Conservation (phyloP, 2,113 vertebrate species). For the Misgurnus anguillicaudatus region DNA sequence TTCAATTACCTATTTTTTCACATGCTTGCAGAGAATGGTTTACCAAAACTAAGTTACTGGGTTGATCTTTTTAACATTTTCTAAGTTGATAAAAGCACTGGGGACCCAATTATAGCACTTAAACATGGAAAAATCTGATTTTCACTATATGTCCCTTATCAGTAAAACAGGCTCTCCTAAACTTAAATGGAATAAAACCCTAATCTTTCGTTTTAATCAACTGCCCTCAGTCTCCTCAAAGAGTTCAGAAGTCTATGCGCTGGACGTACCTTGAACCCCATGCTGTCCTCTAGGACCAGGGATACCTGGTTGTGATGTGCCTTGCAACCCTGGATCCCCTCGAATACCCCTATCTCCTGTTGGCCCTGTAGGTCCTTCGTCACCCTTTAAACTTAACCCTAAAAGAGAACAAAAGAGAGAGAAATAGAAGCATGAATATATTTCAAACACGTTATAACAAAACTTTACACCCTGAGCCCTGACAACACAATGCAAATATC, state of each 20-base stretch:
- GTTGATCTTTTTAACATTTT: no score
- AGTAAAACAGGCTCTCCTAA: no score
- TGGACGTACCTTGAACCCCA: constrained; percentile 61
- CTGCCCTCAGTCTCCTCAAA: neutral
- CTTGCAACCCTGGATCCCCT: constrained; percentile 61
- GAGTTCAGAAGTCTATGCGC: neutral
- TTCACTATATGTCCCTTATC: no score
- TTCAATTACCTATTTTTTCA: no score
- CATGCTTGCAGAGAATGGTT: no score
- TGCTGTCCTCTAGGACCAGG: constrained; percentile 60
- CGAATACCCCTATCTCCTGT: constrained; percentile 64
- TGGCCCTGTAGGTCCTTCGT: constrained; percentile 49
- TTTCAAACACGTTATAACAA: neutral
- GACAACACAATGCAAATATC: neutral
- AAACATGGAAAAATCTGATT: no score
- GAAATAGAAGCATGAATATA: neutral
- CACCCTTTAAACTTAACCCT: constrained; percentile 58
- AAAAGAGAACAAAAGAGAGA: neutral
- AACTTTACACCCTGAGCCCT: neutral
- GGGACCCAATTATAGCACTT: no score
- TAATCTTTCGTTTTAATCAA: no score
- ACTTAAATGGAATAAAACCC: no score
- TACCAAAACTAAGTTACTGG: no score
- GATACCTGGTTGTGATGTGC: constrained; percentile 56
- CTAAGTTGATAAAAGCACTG: no score